Percentiles rank a stretch among this genome's conserved stretches.
phyloP scores from a whole-genome alignment of 1,140 invertebrate species.

The Gryon sp. region DNA sequence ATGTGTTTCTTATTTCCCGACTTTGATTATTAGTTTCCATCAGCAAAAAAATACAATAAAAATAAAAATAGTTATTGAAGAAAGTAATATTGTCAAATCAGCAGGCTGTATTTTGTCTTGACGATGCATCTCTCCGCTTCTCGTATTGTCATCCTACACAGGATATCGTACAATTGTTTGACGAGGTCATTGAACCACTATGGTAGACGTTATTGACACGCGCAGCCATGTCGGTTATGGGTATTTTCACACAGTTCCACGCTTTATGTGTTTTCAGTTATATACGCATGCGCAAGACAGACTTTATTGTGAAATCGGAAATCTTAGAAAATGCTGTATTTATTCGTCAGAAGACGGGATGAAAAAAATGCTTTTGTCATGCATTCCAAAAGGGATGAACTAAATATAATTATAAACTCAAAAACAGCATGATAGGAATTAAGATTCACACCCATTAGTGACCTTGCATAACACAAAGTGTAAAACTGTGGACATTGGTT shows the following conservation, averaged over 20 bases:
- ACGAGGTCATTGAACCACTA: constrained; percentile 27
- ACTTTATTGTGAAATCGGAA: constrained; percentile 1
- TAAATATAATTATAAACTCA: too few relatives aligned
- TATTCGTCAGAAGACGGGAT: too few relatives aligned
- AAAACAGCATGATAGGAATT: too few relatives aligned
- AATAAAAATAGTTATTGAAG: too few relatives aligned
- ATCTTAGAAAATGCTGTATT: not conserved
- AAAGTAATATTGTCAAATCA: too few relatives aligned
- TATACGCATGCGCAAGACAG: not conserved
- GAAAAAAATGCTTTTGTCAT: too few relatives aligned
- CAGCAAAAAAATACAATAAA: too few relatives aligned
- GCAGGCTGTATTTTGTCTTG: too few relatives aligned
- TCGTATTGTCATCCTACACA: not conserved
- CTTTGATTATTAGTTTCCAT: too few relatives aligned
- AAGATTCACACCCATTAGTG: not conserved
- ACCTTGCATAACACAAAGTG: constrained; percentile 28
- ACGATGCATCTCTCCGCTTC: too few relatives aligned
- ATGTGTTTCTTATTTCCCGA: too few relatives aligned
- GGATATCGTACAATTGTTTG: not conserved
- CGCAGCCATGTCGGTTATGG: constrained; percentile 30
- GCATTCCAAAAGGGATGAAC: not conserved
- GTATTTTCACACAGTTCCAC: constrained; percentile 19
- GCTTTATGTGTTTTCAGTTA: constrained; percentile 16
- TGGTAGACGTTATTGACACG: constrained; percentile 24
- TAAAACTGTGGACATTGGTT: not conserved